A percentile compares a stretch with the other conserved stretches of the same genome.
These are phyloP conservation scores for Neogobius melanostomus DNA, from an alignment of 2,113 vertebrate genomes.

Conservation along the genomic window DNA sequence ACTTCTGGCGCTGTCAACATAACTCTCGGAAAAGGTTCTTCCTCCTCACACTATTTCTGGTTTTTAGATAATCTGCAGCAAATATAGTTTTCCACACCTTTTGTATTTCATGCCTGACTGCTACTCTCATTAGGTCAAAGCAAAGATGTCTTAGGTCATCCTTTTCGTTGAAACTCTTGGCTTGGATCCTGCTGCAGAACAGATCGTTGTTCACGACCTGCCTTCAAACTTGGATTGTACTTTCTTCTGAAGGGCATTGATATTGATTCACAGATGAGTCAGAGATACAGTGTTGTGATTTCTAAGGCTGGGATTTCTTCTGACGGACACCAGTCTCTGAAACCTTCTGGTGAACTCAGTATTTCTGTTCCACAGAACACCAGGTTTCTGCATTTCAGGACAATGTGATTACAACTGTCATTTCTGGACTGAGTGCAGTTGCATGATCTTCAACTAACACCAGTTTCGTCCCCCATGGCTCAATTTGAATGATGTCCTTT, in stretches of 20 bases:
- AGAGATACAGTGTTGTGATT: no score
- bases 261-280: no score
- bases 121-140: neutral
- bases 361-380: no score
- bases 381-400: no score
- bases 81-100: neutral
- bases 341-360: no score
- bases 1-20: neutral
- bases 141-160: neutral
- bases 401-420: no score
- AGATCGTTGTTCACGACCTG: neutral
- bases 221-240: neutral
- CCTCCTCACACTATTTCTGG: neutral
- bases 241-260: neutral
- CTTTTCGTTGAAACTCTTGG: neutral
- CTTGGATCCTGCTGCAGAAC: neutral
- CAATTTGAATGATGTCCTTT: neutral
- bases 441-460: neutral
- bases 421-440: no score
- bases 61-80: neutral
- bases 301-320: no score
- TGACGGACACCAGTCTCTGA: no score
- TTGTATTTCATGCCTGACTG: neutral
- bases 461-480: neutral
- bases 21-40: neutral